phyloP scores from a whole-genome alignment of 2,888 invertebrate species.

The Rhagium mordax region DNA sequence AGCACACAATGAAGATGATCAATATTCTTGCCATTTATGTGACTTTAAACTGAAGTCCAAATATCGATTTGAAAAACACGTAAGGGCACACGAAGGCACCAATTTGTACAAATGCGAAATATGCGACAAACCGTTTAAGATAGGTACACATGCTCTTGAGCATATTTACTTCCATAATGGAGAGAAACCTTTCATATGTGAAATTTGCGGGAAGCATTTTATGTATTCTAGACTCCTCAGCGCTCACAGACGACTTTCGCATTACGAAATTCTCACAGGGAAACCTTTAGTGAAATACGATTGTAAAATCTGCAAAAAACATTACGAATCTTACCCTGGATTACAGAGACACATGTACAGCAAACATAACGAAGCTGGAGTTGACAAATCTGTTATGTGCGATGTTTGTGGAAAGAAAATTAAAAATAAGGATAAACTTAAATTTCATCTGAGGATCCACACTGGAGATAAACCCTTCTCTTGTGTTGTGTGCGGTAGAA shows the following conservation, averaged over 20 bases:
- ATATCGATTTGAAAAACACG: conserved; percentile 66
- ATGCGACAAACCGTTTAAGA: conserved; percentile 47
- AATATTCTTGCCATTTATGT: conserved; percentile 64
- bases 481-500: conserved; percentile 74
- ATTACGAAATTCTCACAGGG: conserved; percentile 68
- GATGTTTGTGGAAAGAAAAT: conserved; percentile 63
- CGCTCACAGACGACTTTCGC: conserved; percentile 70
- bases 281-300: conserved; percentile 64
- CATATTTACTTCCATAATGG: conserved; percentile 64
- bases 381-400: conserved; percentile 69
- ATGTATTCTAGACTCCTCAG: conserved; percentile 71
- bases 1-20: conserved; percentile 56
- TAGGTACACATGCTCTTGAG: conserved; percentile 61
- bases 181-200: conserved; percentile 71
- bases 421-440: conserved; percentile 61
- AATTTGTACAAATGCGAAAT: conserved; percentile 47
- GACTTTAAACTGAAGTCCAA: conserved; percentile 60
- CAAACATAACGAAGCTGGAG: conserved; percentile 63
- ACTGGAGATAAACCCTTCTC: conserved; percentile 75
- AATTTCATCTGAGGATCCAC: conserved; percentile 74
- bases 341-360: conserved; percentile 67
- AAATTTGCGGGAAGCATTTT: conserved; percentile 72
- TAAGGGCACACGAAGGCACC: conserved; percentile 61
- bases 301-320: conserved; percentile 71
- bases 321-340: conserved; percentile 65